These are phyloP conservation scores for Danionella dracula DNA, from an alignment of 2,797 vertebrate species.

Conservation along the genomic window DNA sequence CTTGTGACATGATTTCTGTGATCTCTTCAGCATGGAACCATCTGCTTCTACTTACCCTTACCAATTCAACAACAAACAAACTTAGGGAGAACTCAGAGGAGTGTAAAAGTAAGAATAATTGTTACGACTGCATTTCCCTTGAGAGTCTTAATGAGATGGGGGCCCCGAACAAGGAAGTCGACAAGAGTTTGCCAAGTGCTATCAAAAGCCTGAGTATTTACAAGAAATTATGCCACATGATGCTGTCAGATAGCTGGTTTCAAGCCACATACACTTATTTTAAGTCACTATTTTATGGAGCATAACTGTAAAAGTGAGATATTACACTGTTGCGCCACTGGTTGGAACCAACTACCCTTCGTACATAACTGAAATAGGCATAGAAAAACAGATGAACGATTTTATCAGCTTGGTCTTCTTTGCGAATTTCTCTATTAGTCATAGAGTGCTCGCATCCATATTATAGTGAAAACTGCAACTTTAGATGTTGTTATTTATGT, in stretches of 20 bases:
- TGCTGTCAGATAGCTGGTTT: slow-evolving; percentile 6
- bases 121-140: background rate
- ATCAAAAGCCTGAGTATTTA: background rate
- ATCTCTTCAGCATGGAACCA: slow-evolving; percentile 45
- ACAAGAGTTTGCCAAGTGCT: background rate
- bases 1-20: slow-evolving; percentile 38
- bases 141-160: slow-evolving; percentile 19
- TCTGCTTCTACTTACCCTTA: slow-evolving; percentile 31
- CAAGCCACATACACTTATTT: slow-evolving; percentile 8
- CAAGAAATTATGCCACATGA: background rate
- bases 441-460: background rate
- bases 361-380: slow-evolving; percentile 5
- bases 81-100: background rate
- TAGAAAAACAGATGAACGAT: slow-evolving; percentile 3
- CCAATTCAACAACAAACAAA: slow-evolving; percentile 17
- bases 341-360: slow-evolving; percentile 1
- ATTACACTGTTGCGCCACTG: slow-evolving; percentile 7
- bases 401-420: background rate
- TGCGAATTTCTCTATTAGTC: background rate
- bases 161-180: background rate
- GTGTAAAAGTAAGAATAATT: slow-evolving; percentile 4
- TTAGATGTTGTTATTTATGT: background rate
- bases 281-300: slow-evolving; percentile 2
- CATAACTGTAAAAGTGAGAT: background rate
- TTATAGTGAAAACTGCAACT: background rate